Percentiles rank a stretch among this genome's conserved stretches.
These are phyloP conservation scores for Chrosomus eos DNA, from an alignment of 2,797 vertebrate species.

Conservation along the genomic window DNA sequence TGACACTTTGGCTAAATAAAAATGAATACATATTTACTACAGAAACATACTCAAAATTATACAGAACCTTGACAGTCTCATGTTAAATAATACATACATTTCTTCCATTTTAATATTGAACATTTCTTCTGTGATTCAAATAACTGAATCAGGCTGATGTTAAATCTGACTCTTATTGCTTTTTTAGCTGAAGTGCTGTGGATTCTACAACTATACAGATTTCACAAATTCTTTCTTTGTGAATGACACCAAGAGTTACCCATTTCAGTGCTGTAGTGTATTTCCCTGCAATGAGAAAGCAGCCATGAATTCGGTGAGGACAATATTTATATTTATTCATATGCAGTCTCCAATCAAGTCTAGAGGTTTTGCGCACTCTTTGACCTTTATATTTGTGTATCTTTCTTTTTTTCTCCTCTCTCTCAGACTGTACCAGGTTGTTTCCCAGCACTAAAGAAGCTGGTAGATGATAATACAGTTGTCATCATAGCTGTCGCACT, in stretches of 20 bases:
- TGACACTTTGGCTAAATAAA: neutral
- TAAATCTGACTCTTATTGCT: slow-evolving; percentile 11
- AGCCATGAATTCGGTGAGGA: slow-evolving; percentile 33
- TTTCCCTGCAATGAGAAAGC: accelerated
- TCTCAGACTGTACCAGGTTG: slow-evolving; percentile 72
- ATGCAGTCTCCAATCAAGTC: neutral
- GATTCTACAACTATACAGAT: slow-evolving; percentile 76
- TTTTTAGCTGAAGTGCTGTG: slow-evolving; percentile 79
- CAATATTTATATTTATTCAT: neutral
- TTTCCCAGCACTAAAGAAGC: slow-evolving; percentile 65
- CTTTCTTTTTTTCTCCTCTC: neutral
- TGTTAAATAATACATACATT: neutral
- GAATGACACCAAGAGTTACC: slow-evolving; percentile 25
- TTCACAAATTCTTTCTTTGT: slow-evolving; percentile 72
- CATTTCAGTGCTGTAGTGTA: slow-evolving; percentile 68
- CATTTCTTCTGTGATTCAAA: neutral
- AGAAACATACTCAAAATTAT: neutral
- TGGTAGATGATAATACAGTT: slow-evolving; percentile 72
- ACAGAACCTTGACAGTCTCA: neutral
- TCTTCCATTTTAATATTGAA: neutral
- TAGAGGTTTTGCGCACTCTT: neutral
- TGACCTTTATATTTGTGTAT: neutral
- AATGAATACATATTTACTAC: neutral
- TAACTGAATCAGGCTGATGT: neutral
- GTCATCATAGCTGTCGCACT: slow-evolving; percentile 77